These are phyloP conservation scores for Drosophila subquinaria DNA, from an alignment of 2,888 invertebrate species.

Conservation along the genomic window DNA sequence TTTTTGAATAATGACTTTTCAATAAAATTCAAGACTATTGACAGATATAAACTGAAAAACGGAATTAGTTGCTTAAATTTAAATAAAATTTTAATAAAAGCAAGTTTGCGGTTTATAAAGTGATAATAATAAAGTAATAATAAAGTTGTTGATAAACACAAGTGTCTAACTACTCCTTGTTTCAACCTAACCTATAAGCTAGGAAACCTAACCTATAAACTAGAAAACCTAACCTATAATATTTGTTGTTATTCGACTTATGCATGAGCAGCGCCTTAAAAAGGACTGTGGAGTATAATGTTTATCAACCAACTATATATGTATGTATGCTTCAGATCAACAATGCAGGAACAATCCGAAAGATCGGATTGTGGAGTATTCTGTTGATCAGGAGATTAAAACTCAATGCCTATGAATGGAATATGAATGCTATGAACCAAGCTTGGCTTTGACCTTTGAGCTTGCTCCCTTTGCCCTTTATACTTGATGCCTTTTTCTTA, in stretches of 20 bases:
- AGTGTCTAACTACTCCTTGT: background rate
- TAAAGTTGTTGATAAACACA: background rate
- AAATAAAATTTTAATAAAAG: too few species aligned
- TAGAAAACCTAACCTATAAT: background rate
- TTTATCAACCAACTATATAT: constrained; percentile 2
- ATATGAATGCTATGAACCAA: constrained; percentile 6
- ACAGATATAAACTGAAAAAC: too few species aligned
- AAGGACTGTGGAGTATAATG: constrained; percentile 31
- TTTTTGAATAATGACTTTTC: background rate
- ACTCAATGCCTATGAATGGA: background rate
- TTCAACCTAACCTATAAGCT: too few species aligned
- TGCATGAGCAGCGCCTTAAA: constrained; percentile 21
- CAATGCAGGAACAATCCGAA: constrained; percentile 32
- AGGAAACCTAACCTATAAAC: background rate
- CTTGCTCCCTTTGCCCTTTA: background rate
- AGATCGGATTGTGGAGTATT: constrained; percentile 33
- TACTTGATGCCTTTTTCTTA: background rate
- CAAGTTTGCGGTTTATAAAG: too few species aligned
- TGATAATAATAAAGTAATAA: too few species aligned
- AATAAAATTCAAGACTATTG: too few species aligned
- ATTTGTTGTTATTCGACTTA: background rate
- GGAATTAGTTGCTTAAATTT: too few species aligned
- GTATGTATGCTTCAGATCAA: background rate
- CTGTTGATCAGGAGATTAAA: constrained; percentile 7
- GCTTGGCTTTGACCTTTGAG: background rate